Percentiles rank a stretch among this genome's conserved stretches.
These are phyloP conservation scores for Syngnathus floridae DNA, from an alignment of 2,113 vertebrate species.

Conservation along the genomic window DNA sequence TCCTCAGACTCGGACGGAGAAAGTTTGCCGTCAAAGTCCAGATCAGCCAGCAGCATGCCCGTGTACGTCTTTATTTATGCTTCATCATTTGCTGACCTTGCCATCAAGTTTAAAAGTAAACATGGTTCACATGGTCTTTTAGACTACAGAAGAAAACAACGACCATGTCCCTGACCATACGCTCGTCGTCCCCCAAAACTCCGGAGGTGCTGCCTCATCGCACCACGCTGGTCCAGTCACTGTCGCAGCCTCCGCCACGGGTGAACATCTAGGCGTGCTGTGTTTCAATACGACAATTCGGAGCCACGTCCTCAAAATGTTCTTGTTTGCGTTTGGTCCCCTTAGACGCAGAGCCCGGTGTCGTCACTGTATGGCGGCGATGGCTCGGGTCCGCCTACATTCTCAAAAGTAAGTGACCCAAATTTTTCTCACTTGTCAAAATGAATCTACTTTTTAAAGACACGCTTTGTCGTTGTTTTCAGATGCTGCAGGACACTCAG, in stretches of 20 bases:
- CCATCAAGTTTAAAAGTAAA: constrained; percentile 28
- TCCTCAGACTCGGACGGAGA: constrained; percentile 94
- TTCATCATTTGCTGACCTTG: constrained; percentile 14
- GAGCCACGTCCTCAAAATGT: not conserved
- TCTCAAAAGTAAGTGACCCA: constrained; percentile 79
- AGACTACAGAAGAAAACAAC: constrained; percentile 92
- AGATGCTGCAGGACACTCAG: constrained; percentile 83
- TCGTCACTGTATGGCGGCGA: constrained; percentile 72
- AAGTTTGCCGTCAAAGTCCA: constrained; percentile 73
- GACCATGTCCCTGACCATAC: constrained; percentile 92
- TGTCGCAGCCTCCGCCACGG: constrained; percentile 74
- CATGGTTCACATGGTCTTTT: constrained; percentile 34
- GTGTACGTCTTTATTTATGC: constrained; percentile 77
- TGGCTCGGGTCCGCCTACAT: constrained; percentile 71
- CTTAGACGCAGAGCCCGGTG: constrained; percentile 84
- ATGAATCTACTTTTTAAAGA: not conserved
- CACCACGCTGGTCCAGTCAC: constrained; percentile 84
- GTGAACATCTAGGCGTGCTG: constrained; percentile 31
- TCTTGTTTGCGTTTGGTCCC: constrained; percentile 8
- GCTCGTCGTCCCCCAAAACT: constrained; percentile 82
- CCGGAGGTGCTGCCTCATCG: constrained; percentile 71
- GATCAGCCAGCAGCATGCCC: constrained; percentile 86
- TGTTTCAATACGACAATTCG: no score
- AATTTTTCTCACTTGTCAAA: not conserved
- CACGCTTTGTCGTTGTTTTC: not conserved